Conservation (phyloP, 2,113 vertebrate species). For the Amia ocellicauda region DNA sequence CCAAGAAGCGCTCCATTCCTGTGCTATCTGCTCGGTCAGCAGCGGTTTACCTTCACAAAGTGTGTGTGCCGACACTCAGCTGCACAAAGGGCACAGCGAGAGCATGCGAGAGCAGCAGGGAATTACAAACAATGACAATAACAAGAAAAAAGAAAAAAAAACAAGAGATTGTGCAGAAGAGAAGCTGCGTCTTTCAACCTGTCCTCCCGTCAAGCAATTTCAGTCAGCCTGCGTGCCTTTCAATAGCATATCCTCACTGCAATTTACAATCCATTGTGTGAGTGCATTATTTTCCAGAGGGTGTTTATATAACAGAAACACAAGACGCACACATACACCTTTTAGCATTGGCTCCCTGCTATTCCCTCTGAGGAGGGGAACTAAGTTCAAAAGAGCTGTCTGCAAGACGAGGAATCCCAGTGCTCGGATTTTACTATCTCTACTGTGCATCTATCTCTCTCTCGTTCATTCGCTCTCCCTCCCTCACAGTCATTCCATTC, state of each 20-base stretch:
- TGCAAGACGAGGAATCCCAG: constrained; percentile 49
- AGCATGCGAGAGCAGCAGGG: neutral
- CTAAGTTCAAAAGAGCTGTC: constrained; percentile 65
- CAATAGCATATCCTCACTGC: neutral
- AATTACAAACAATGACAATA: neutral
- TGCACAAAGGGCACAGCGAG: neutral
- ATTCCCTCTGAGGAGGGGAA: constrained; percentile 24
- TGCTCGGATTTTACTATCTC: constrained; percentile 52
- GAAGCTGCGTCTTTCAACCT: constrained; percentile 13
- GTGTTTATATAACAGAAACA: neutral
- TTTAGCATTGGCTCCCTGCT: neutral
- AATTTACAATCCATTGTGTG: neutral
- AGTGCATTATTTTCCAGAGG: neutral
- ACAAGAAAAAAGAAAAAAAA: constrained; percentile 23
- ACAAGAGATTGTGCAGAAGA: neutral
- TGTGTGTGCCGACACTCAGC: neutral
- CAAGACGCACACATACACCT: neutral
- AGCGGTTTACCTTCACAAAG: constrained; percentile 38
- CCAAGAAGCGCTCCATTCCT: constrained; percentile 89
- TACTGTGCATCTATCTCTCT: constrained; percentile 17
- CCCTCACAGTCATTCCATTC: constrained; percentile 20
- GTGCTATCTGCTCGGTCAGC: constrained; percentile 18
- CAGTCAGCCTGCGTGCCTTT: neutral
- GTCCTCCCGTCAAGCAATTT: neutral
- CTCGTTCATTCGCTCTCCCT: constrained; percentile 3